phyloP scores from a whole-genome alignment of 2,888 invertebrate genomes.

The Acanthoscelides obtectus region DNA sequence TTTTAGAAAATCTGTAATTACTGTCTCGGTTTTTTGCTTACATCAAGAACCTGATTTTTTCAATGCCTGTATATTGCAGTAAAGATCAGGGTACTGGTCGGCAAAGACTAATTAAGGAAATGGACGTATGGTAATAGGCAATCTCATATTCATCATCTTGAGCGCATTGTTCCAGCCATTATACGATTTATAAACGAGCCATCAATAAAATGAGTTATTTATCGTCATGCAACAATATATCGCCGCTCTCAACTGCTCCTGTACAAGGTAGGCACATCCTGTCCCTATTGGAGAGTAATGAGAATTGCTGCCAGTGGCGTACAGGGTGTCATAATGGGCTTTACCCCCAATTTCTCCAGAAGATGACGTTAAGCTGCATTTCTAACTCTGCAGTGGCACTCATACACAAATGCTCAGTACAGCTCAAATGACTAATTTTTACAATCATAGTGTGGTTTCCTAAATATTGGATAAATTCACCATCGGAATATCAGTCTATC shows the following conservation, averaged over 20 bases:
- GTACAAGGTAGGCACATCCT: slow-evolving; percentile 16
- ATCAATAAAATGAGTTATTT: slow-evolving; percentile 17
- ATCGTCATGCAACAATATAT: slow-evolving; percentile 13
- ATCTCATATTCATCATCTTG: slow-evolving; percentile 16
- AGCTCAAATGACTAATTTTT: too few species aligned
- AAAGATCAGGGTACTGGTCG: background rate
- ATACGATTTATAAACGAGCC: slow-evolving; percentile 14
- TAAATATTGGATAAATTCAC: too few species aligned
- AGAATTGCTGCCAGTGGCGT: background rate
- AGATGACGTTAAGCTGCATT: too few species aligned
- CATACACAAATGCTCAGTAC: too few species aligned
- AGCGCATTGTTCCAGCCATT: slow-evolving; percentile 13
- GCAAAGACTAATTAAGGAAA: slow-evolving; percentile 11
- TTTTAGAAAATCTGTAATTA: too few species aligned
- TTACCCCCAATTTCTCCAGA: too few species aligned
- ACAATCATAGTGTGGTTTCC: too few species aligned
- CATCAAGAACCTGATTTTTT: too few species aligned
- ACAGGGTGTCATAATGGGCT: background rate
- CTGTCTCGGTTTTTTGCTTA: too few species aligned
- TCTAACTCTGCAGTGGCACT: too few species aligned
- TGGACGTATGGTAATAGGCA: slow-evolving; percentile 13
- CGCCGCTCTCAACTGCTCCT: slow-evolving; percentile 13
- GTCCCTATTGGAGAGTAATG: slow-evolving; percentile 3
- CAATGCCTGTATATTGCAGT: too few species aligned
- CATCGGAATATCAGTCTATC: too few species aligned